Evolutionary conservation across 2,797 vertebrate species (phyloP).

Genomic region (Eulemur coronatus): DNA sequence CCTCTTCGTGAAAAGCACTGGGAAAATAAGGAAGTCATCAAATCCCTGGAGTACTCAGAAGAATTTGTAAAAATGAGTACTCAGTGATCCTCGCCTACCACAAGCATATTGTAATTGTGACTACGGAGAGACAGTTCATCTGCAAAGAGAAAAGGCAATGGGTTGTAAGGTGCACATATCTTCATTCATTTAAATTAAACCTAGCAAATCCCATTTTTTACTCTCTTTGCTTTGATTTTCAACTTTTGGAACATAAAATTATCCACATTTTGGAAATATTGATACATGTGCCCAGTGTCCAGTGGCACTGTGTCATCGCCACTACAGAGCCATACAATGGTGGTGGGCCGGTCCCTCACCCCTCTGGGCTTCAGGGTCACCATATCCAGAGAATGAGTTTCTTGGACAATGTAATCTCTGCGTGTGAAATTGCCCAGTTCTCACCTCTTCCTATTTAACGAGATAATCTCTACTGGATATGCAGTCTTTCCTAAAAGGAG

Average conservation of each 20-base stretch:
- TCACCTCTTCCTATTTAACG: not conserved
- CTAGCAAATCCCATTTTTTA: not conserved
- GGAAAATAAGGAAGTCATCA: not conserved
- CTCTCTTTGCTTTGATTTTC: not conserved
- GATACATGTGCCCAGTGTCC: not conserved
- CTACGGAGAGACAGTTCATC: not conserved
- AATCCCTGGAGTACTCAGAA: not conserved
- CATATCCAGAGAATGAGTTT: not conserved
- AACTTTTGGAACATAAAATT: not conserved
- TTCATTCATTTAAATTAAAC: not conserved
- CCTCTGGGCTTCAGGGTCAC: not conserved
- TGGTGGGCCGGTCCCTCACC: rapidly evolving
- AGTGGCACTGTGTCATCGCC: not conserved
- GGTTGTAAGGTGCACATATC: not conserved
- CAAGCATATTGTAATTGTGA: not conserved
- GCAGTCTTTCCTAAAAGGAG: not conserved
- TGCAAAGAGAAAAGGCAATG: not conserved
- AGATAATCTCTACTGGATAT: not conserved
- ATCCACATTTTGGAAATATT: not conserved
- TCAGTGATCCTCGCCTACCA: not conserved
- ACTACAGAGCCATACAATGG: no score
- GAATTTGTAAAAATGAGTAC: not conserved
- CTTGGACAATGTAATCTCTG: not conserved
- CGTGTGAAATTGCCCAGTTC: not conserved
- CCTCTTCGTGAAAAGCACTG: not conserved